phyloP scores from a whole-genome alignment of 2,113 vertebrate genomes.

The Amphilophus citrinellus region DNA sequence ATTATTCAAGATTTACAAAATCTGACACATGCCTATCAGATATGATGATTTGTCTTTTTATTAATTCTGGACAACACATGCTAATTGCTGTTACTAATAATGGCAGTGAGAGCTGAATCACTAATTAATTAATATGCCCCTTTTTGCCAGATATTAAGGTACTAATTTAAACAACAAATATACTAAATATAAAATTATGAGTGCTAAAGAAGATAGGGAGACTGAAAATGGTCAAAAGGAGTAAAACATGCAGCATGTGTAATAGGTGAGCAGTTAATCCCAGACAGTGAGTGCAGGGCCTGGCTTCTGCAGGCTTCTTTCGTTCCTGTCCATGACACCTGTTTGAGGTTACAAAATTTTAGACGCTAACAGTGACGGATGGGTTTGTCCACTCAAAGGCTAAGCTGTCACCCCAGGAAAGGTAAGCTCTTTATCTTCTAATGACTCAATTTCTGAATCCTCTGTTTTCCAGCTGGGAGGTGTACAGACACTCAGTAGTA shows the following conservation, averaged over 20 bases:
- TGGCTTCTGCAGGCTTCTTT: neutral
- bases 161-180: neutral
- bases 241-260: neutral
- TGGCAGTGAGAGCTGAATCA: neutral
- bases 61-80: too few species aligned
- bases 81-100: neutral
- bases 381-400: conserved; percentile 54
- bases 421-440: conserved; percentile 69
- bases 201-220: neutral
- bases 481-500: conserved; percentile 31
- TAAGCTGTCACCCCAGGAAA: conserved; percentile 61
- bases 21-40: too few species aligned
- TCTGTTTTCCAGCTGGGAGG: conserved; percentile 36
- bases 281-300: neutral
- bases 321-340: conserved; percentile 27
- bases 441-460: conserved; percentile 52
- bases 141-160: neutral
- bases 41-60: too few species aligned
- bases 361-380: conserved; percentile 63
- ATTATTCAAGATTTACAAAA: too few species aligned
- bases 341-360: conserved; percentile 50
- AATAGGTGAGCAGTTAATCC: neutral
- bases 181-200: neutral
- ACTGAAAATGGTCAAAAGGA: neutral
- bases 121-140: neutral